Evolutionary conservation across 2,888 invertebrate species (phyloP), one percentile per base, ranked within the genome.

Genomic region (Amblyjoppa fuscipennis): DNA sequence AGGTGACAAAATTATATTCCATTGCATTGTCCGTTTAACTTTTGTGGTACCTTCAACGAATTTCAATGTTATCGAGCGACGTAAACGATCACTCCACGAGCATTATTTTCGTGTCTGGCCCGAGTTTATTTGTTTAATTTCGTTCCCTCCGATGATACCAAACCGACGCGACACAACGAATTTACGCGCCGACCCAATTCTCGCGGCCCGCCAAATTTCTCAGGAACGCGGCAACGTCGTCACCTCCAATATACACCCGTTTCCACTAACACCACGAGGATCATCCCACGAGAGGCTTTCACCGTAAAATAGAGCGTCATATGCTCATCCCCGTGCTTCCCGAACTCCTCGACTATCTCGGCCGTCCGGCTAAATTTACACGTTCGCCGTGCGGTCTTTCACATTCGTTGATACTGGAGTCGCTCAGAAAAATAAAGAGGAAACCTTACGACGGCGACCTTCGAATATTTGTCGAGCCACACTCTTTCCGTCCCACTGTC

Each of bases 171-270:
- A 53, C 34, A 20, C 69, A 28, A 66, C 13, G 78, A 78, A 66
- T 78, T 84, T 28, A 78, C 81, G 81, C 74, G 73, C 68, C 85
- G 85, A 85, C 81, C 85, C 78, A 82, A 81, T 85, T 85, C 78
- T 75, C 70, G 61, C 76, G 66, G n/a, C 69, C 75, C 53, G 61
- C 81, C 71, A 85, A 78, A 78, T 81, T 81, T 81, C 85, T 70
- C 85, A 79, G 78, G 85, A 85, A 85, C 85, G 85, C 77, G 49
- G 20, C 64, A 64, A 28, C 59, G 49, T 2, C 66, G 68, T 56
- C 34, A 41, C 66, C n/a, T 45, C 59, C 53, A 4, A n/a, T 59
- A n/a, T 59, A 16, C 11, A 4, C 28, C 20, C 56, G 20, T 53
- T 69, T 28, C 34, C 61, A 61, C 53, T 34, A 41, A 41, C 41